Base-by-base conservation (phyloP, 2,797 vertebrate genomes). In the Arremon brunneinucha region DNA sequence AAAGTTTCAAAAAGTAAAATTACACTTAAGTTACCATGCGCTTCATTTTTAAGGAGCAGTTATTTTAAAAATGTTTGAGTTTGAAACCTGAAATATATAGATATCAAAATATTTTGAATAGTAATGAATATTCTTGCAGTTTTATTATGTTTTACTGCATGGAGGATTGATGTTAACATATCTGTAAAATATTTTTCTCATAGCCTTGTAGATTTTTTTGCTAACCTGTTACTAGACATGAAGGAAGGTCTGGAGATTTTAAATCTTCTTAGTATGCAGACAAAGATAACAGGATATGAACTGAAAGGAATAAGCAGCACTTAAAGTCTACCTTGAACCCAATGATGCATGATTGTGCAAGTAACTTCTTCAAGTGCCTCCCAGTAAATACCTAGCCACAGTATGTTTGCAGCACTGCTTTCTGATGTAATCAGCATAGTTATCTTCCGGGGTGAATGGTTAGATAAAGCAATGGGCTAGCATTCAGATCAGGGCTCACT, bases 221-320 rank as follows among this genome's bases (percentile, higher is more conserved):
- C 52, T 89, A 56, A 74, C 86, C 41, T 91, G 27, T 94, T 94
- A 19, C 43, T 89, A 83, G 46, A 71, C 56, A 71, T 81, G 87
- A 90, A 59, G 55, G 55, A 46, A 71, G 17, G 39, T 85, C 43
- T 76, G 59, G 76, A 83, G 78, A 44, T 68, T 65, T 74, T 15
- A 79, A 76, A 70, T 78, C 62, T 60, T 77, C 71, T 89, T 94
- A 89, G 69, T 39, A 65, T n/a, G 5, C 57, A 84, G 94, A 55
- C 75, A 95, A 70, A 86, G 78, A 64, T 92, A 96, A 95, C 41
- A 95, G 69, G 88, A 94, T 95, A 52, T 92, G 81, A 87, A 62
- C n/a, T 65, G 55, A 81, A 90, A 75, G 43, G 53, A 60, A 20
- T 60, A 86, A 89, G 85, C 34, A 47, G 27, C 1, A 0, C 64